These are phyloP conservation scores for Enteromius viviparus DNA, from an alignment of 2,797 vertebrate species.

Conservation along the genomic window DNA sequence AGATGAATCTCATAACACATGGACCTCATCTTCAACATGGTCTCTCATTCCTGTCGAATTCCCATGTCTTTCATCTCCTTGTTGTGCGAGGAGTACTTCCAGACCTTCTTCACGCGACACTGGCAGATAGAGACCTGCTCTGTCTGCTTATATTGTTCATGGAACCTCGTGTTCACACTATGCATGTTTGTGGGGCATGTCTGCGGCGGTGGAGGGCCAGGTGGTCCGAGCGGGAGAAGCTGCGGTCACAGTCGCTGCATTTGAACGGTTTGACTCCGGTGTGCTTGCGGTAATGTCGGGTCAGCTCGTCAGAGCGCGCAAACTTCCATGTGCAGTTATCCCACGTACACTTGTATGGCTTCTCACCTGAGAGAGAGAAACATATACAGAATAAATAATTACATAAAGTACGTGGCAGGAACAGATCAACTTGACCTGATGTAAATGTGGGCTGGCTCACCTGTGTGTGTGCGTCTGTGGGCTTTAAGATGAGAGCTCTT, in stretches of 20 bases:
- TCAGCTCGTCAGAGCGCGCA: slow-evolving; percentile 89
- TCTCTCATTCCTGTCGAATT: neutral
- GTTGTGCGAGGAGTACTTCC: slow-evolving; percentile 72
- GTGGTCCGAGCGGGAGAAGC: slow-evolving; percentile 89
- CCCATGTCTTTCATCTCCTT: slow-evolving; percentile 29
- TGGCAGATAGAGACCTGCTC: slow-evolving; percentile 81
- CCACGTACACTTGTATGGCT: slow-evolving; percentile 90
- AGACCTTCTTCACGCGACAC: slow-evolving; percentile 77
- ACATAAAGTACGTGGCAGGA: neutral
- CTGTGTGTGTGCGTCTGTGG: slow-evolving; percentile 87
- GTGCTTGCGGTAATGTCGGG: slow-evolving; percentile 89
- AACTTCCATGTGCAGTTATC: slow-evolving; percentile 92
- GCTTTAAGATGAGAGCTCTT: slow-evolving; percentile 90
- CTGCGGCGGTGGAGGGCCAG: slow-evolving; percentile 87
- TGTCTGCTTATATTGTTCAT: slow-evolving; percentile 57
- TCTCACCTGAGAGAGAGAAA: slow-evolving; percentile 78
- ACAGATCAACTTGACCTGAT: too few species aligned
- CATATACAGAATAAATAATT: neutral
- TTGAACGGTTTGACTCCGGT: slow-evolving; percentile 91
- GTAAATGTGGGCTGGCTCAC: slow-evolving; percentile 59
- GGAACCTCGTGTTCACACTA: neutral
- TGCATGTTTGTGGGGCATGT: slow-evolving; percentile 85
- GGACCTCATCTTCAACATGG: neutral
- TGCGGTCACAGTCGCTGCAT: slow-evolving; percentile 89
- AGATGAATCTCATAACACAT: slow-evolving; percentile 4